phyloP scores from a whole-genome alignment of 2,113 vertebrate genomes.

The Pelobates fuscus region DNA sequence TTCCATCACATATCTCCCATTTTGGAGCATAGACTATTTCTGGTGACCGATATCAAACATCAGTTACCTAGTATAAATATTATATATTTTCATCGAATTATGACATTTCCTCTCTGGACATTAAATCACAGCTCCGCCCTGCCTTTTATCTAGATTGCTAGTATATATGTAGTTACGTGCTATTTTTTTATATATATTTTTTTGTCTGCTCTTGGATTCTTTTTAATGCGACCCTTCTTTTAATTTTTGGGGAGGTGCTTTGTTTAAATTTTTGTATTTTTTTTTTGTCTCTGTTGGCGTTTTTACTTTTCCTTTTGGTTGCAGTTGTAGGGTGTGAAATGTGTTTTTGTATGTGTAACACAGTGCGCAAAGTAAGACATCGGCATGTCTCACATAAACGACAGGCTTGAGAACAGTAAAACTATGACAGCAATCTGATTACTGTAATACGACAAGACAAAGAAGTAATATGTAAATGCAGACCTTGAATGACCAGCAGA shows the following conservation, averaged over 20 bases:
- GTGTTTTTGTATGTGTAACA: constrained; percentile 9
- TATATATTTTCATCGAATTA: not conserved
- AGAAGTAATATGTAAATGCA: no score
- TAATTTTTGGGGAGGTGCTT: not conserved
- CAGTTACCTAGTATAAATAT: no score
- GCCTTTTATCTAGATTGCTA: not conserved
- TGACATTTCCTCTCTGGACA: constrained; percentile 9
- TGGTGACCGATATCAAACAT: no score
- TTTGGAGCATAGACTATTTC: no score
- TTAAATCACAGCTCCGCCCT: constrained; percentile 28
- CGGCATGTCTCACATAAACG: no score
- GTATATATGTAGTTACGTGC: not conserved
- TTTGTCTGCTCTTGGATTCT: constrained; percentile 25
- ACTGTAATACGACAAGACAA: no score
- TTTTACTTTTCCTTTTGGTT: not conserved
- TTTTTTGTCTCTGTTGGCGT: not conserved
- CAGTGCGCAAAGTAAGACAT: not conserved
- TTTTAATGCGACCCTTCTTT: not conserved
- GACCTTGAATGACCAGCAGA: no score
- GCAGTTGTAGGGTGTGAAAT: not conserved
- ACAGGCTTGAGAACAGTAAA: no score
- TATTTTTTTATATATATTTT: constrained; percentile 7
- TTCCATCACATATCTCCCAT: no score
- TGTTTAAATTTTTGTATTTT: not conserved
- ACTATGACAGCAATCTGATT: no score